Conservation (phyloP, 2,888 invertebrate species). For the Cephus sareptanus region DNA sequence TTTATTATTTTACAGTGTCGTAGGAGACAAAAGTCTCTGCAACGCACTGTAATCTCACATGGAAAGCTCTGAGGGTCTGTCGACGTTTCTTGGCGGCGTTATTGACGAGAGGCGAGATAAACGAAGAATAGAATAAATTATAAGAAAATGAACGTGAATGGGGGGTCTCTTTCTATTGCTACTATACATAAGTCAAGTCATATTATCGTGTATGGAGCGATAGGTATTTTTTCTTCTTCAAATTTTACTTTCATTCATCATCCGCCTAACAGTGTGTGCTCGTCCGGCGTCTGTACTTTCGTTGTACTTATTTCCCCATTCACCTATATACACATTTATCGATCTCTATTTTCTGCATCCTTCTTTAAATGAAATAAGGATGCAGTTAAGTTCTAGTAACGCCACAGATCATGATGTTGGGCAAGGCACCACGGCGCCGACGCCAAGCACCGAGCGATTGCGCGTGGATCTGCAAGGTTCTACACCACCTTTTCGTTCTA, state of each 20-base stretch:
- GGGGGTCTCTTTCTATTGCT: not conserved
- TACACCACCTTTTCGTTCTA: slow-evolving; percentile 90
- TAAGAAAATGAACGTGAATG: not conserved
- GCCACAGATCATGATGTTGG: slow-evolving; percentile 97
- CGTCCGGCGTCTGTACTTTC: not conserved
- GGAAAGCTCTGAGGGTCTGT: slow-evolving; percentile 16
- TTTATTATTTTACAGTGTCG: slow-evolving; percentile 50
- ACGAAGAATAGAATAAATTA: slow-evolving; percentile 7
- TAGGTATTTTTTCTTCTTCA: slow-evolving; percentile 25
- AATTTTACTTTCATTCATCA: not conserved
- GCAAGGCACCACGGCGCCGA: slow-evolving; percentile 89
- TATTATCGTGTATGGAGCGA: slow-evolving; percentile 22
- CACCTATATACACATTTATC: not conserved
- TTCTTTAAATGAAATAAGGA: not conserved
- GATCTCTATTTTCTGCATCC: not conserved
- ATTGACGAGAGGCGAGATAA: slow-evolving; percentile 22
- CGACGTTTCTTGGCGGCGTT: slow-evolving; percentile 9
- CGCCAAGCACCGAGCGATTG: slow-evolving; percentile 95
- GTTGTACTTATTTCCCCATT: not conserved
- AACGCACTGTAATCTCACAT: slow-evolving; percentile 53
- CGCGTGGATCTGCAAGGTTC: slow-evolving; percentile 89
- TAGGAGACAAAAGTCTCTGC: slow-evolving; percentile 60
- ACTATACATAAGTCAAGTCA: not conserved
- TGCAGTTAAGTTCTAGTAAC: slow-evolving; percentile 43
- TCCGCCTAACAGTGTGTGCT: not conserved